These are phyloP conservation scores for Trichogramma evanescens DNA, from an alignment of 2,888 invertebrate genomes.

Conservation along the genomic window DNA sequence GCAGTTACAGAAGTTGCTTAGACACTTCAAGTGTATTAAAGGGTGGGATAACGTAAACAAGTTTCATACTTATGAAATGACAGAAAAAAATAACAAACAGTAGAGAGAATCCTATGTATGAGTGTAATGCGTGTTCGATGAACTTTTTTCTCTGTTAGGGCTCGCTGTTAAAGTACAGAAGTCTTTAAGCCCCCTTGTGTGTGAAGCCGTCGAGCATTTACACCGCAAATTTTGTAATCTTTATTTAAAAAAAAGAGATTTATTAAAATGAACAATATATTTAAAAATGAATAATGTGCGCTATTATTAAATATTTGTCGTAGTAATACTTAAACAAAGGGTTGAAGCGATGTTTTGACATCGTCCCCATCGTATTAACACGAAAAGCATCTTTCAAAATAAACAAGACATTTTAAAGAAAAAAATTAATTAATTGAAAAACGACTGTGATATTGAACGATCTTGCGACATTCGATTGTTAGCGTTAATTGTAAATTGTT, in stretches of 20 bases:
- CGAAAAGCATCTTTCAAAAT: neutral
- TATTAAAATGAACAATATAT: too few species aligned
- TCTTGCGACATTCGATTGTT: slow-evolving; percentile 46
- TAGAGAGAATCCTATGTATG: slow-evolving; percentile 13
- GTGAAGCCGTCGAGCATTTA: slow-evolving; percentile 22
- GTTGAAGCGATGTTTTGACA: too few species aligned
- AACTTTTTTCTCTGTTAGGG: slow-evolving; percentile 17
- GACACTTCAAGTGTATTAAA: slow-evolving; percentile 11
- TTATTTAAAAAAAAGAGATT: slow-evolving; percentile 11
- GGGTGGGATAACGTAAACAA: slow-evolving; percentile 15
- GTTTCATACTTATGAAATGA: slow-evolving; percentile 13
- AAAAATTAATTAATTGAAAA: slow-evolving; percentile 42
- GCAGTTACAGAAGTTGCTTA: slow-evolving; percentile 42
- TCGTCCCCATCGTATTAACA: neutral
- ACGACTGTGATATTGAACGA: slow-evolving; percentile 49
- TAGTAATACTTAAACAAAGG: too few species aligned
- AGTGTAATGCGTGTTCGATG: slow-evolving; percentile 14
- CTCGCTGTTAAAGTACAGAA: neutral
- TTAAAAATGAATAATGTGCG: slow-evolving; percentile 31
- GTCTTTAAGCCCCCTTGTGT: neutral
- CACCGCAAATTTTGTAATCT: slow-evolving; percentile 33
- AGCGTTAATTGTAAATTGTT: slow-evolving; percentile 12
- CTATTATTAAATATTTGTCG: slow-evolving; percentile 23
- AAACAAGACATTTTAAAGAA: neutral
- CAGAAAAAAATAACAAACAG: slow-evolving; percentile 14